Evolutionary conservation across 2,888 invertebrate species (phyloP).

Genomic region (Andrena dorsata): DNA sequence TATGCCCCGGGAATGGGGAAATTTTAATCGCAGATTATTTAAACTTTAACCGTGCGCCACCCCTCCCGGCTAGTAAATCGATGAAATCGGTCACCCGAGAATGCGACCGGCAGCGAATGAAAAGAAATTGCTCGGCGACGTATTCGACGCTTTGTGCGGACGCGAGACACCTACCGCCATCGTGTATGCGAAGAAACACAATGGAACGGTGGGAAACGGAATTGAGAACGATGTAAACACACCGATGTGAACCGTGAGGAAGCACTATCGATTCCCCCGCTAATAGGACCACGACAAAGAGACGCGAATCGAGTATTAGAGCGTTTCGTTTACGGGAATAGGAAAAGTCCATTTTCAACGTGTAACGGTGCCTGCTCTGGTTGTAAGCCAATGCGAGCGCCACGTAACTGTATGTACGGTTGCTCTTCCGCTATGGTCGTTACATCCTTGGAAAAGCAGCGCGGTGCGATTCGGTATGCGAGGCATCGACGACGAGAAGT

Average conservation of each 20-base stretch:
- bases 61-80: neutral
- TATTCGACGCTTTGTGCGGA: neutral
- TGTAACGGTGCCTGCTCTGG: constrained; percentile 32
- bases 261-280: constrained; percentile 45
- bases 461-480: constrained; percentile 49
- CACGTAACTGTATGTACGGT: constrained; percentile 21
- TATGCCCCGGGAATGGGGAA: neutral
- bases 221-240: constrained; percentile 29
- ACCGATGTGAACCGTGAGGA: neutral
- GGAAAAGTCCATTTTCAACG: constrained; percentile 49
- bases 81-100: neutral
- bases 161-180: neutral
- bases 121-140: neutral
- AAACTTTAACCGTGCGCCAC: neutral
- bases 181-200: neutral
- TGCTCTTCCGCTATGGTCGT: constrained; percentile 14
- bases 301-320: constrained; percentile 29
- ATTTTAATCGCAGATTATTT: neutral
- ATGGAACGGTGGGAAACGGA: neutral
- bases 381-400: constrained; percentile 5
- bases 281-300: constrained; percentile 50
- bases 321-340: constrained; percentile 47
- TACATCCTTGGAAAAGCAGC: constrained; percentile 7
- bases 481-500: constrained; percentile 32
- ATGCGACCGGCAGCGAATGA: neutral